Evolutionary conservation across 1,140 invertebrate genomes (phyloP).

Genomic region (Caenorhabditis brenneri): DNA sequence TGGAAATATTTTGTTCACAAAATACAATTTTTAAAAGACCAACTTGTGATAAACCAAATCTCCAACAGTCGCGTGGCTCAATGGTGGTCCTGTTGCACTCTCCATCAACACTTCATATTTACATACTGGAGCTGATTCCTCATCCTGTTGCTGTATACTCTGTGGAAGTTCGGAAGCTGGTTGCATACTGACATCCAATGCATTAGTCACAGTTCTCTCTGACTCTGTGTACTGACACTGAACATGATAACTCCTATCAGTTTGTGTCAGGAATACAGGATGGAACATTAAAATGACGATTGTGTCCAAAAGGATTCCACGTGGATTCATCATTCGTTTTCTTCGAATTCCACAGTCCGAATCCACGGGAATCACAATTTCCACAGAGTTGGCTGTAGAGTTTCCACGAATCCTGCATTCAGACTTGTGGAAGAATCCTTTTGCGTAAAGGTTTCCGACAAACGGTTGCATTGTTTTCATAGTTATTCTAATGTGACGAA

Average conservation of each 20-base stretch:
- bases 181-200: slow-evolving; percentile 46
- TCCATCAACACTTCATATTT: slow-evolving; percentile 51
- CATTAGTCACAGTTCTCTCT: slow-evolving; percentile 50
- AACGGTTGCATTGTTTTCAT: background rate
- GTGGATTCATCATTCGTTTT: slow-evolving; percentile 45
- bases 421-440: slow-evolving; percentile 33
- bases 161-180: background rate
- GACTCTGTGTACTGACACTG: slow-evolving; percentile 52
- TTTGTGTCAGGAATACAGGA: slow-evolving; percentile 51
- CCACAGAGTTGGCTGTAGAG: background rate
- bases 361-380: background rate
- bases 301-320: slow-evolving; percentile 46
- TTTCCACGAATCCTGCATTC: slow-evolving; percentile 10
- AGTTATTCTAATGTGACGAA: background rate
- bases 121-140: slow-evolving; percentile 39
- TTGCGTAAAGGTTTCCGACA: background rate
- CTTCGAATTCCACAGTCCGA: slow-evolving; percentile 22
- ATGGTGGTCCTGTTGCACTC: slow-evolving; percentile 26
- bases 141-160: background rate
- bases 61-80: slow-evolving; percentile 49
- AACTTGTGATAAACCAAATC: slow-evolving; percentile 55
- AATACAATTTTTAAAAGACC: background rate
- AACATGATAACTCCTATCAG: slow-evolving; percentile 53
- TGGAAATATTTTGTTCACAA: background rate
- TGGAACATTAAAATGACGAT: slow-evolving; percentile 52